A percentile compares a stretch with the other conserved stretches of the same genome.
Conservation (phyloP, 2,797 vertebrate genomes). For the Sciurus carolinensis region DNA sequence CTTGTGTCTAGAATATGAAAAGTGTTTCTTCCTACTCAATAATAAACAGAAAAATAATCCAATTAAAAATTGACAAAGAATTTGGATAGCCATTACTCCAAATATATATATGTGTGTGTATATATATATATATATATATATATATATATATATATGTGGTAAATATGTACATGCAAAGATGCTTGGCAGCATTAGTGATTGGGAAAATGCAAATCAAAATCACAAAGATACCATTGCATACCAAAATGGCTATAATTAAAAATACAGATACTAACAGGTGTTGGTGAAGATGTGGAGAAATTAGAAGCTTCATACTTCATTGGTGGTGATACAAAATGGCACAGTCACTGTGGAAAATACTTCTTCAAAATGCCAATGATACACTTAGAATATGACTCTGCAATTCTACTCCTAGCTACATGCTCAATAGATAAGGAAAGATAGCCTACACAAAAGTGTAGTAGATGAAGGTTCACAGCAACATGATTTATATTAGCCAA, state of each 20-base stretch:
- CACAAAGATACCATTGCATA: neutral
- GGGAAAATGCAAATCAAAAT: constrained; percentile 38
- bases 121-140: neutral
- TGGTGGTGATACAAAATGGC: too few relatives aligned
- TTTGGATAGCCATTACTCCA: constrained; percentile 28
- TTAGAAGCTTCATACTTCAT: neutral
- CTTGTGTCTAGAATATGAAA: constrained; percentile 18
- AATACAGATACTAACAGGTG: neutral
- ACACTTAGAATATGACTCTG: neutral
- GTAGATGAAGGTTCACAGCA: neutral
- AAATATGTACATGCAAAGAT: neutral
- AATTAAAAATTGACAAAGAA: neutral
- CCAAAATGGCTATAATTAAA: neutral
- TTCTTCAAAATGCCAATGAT: neutral
- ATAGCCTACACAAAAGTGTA: neutral
- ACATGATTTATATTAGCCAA: neutral
- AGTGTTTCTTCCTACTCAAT: neutral
- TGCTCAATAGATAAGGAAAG: neutral
- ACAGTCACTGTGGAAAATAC: neutral
- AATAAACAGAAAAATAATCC: neutral
- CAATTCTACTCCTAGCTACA: neutral
- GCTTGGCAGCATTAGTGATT: neutral
- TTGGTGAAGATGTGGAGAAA: neutral
- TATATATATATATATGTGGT: neutral
- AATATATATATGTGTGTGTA: neutral